Conservation (phyloP, 2,888 invertebrate species). For the Gnatocerus cornutus region DNA sequence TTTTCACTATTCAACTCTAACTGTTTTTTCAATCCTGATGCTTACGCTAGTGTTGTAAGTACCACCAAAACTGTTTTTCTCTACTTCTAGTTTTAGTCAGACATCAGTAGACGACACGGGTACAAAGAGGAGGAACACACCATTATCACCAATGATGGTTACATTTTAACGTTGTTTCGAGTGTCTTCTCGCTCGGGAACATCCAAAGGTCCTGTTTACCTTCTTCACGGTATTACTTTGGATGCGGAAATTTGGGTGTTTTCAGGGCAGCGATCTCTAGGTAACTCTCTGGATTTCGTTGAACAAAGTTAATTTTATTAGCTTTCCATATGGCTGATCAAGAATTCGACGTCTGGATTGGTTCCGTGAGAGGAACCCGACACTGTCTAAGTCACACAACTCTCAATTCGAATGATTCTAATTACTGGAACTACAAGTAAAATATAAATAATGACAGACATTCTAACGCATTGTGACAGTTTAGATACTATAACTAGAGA, state of each 20-base stretch:
- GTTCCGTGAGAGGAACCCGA: constrained; percentile 10
- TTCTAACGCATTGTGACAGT: constrained; percentile 5
- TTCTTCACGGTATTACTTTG: background rate
- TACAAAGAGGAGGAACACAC: background rate
- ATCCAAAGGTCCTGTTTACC: constrained; percentile 3
- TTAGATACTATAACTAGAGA: constrained; percentile 6
- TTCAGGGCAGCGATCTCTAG: background rate
- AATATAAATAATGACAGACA: no score
- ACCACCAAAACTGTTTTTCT: no score
- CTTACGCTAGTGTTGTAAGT: background rate
- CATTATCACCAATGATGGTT: background rate
- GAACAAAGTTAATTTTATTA: background rate
- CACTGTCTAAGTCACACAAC: background rate
- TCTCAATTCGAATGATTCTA: constrained; percentile 5
- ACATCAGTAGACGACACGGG: background rate
- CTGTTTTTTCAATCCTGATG: background rate
- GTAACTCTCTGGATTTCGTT: background rate
- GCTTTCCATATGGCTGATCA: background rate
- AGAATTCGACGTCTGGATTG: constrained; percentile 27
- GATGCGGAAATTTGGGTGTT: background rate
- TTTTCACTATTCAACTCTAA: background rate
- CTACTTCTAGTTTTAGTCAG: no score
- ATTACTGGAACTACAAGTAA: constrained; percentile 24
- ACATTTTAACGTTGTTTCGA: background rate
- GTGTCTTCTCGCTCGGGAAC: background rate